Evolutionary conservation across 1,140 invertebrate genomes (phyloP).

Genomic region (Apis florea): DNA sequence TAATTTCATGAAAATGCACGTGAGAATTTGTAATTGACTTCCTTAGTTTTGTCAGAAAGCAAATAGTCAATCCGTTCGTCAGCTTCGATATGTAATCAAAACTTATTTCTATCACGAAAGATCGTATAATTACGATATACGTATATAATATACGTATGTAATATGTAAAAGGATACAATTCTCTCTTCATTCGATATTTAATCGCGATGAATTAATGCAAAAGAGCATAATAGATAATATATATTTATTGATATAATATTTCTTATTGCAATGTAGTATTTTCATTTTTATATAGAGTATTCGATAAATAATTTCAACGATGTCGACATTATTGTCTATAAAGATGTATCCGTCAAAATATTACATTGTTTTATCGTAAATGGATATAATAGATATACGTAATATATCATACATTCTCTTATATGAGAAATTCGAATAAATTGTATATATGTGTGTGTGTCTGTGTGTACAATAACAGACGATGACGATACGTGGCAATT

Average conservation of each 20-base stretch:
- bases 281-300: neutral
- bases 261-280: neutral
- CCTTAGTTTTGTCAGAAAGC: neutral
- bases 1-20: conserved; percentile 45
- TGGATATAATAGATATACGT: neutral
- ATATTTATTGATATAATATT: neutral
- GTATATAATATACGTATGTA: neutral
- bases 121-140: conserved; percentile 24
- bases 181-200: conserved; percentile 36
- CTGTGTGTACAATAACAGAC: neutral
- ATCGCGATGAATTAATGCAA: neutral
- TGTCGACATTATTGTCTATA: too few relatives aligned
- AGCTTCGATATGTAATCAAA: too few relatives aligned
- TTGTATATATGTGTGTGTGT: neutral
- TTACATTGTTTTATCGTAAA: neutral
- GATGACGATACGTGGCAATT: conserved; percentile 33
- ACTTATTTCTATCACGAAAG: too few relatives aligned
- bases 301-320: neutral
- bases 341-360: neutral
- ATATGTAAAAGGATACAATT: conserved; percentile 11
- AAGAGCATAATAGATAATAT: too few relatives aligned
- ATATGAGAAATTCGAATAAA: neutral
- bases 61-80: too few relatives aligned
- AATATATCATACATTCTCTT: neutral
- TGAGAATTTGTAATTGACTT: conserved; percentile 25